Evolutionary conservation across 2,888 invertebrate species (phyloP), one percentile per base, ranked within the genome.

Genomic region (Thumatha senex): DNA sequence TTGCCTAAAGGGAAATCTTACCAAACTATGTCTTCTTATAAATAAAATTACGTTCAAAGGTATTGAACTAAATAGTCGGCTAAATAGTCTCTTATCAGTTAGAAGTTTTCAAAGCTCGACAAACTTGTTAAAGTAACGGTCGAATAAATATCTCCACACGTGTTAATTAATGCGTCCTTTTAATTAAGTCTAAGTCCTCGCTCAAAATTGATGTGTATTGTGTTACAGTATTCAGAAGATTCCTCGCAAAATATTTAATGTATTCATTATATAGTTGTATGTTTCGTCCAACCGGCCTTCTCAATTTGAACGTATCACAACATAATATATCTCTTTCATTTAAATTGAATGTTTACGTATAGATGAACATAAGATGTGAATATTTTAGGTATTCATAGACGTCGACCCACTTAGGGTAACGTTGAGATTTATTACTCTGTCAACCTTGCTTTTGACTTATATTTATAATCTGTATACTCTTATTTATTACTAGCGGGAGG

Each of bases 1-100:
- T 89, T 87, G 67, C 63, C 77, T 79, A 84, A 86, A 79, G 79
- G 73, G 76, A 82, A 79, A 78, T 74, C 79, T 82, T 76, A 54
- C 70, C 72, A 79, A 82, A 70, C 72, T 76, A 76, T 72, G 72
- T 70, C 18, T 24, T 24, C 18, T 24, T 24, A 24, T 24, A 76
- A 77, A 78, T 80, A 77, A 76, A 80, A 80, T 84, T 75, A 81
- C 72, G 55, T 58, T 70, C 77, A 78, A 80, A 77, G 75, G 76
- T 54, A 67, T 60, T 40, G 51, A 57, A 70, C 74, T 76, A 66
- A 73, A 70, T 13, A 65, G 67, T n/a, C n/a, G n/a, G n/a, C n/a
- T n/a, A n/a, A n/a, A n/a, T n/a, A 70, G 77, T 67, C 70, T 68
- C 75, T 74, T 76, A 82, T 79, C 76, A 77, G 76, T 77, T 79